A percentile compares a stretch with the other conserved stretches of the same genome.
phyloP scores from a whole-genome alignment of 1,140 invertebrate genomes.

The Drosophila seguyi region DNA sequence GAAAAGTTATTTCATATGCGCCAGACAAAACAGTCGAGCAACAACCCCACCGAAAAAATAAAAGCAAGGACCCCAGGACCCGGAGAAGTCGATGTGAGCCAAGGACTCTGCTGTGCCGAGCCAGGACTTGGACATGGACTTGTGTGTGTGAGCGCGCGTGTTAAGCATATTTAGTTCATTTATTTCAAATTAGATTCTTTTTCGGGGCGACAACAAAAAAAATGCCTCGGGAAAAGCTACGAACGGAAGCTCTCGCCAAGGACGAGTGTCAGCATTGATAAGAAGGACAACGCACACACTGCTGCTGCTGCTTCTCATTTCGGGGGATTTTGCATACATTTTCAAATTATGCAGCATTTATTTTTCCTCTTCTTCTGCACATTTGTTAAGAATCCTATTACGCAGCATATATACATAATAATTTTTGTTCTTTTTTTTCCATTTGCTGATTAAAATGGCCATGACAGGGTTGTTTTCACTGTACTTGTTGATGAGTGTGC shows the following conservation, averaged over 20 bases:
- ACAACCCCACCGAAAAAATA: slow-evolving; percentile 33
- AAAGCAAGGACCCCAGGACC: neutral
- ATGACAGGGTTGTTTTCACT: slow-evolving; percentile 59
- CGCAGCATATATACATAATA: slow-evolving; percentile 41
- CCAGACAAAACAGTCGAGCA: slow-evolving; percentile 48
- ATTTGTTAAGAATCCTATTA: slow-evolving; percentile 61
- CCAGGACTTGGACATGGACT: slow-evolving; percentile 4
- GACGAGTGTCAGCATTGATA: slow-evolving; percentile 68
- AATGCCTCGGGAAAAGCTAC: slow-evolving; percentile 8
- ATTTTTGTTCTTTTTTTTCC: slow-evolving; percentile 35
- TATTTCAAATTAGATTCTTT: slow-evolving; percentile 84
- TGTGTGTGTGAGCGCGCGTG: slow-evolving; percentile 59
- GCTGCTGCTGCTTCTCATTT: slow-evolving; percentile 48
- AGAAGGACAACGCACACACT: slow-evolving; percentile 47
- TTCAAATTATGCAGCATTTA: slow-evolving; percentile 58
- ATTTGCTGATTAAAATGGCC: slow-evolving; percentile 78
- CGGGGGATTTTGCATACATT: slow-evolving; percentile 55
- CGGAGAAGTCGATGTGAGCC: slow-evolving; percentile 16
- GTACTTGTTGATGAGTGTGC: slow-evolving; percentile 33
- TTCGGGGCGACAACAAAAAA: slow-evolving; percentile 55
- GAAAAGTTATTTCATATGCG: slow-evolving; percentile 79
- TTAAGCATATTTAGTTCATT: slow-evolving; percentile 85
- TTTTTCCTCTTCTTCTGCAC: slow-evolving; percentile 39
- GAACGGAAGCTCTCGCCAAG: slow-evolving; percentile 27
- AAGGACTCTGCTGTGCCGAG: slow-evolving; percentile 35